Conservation (phyloP, 2,113 vertebrate genomes). For the Amphiprion percula region DNA sequence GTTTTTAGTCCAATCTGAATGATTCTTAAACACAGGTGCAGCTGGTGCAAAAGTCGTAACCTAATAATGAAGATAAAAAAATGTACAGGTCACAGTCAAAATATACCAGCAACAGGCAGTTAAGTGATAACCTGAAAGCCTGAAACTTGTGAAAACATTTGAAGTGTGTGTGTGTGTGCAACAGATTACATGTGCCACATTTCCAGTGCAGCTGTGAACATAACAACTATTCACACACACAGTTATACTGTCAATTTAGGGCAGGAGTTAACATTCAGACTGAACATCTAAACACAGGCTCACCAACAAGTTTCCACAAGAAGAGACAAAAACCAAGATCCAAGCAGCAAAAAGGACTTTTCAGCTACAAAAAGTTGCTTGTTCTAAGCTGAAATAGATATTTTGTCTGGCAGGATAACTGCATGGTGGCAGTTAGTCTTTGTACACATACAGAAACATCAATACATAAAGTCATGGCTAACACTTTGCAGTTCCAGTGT, state of each 20-base stretch:
- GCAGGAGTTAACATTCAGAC: too few species aligned
- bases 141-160: constrained; percentile 24
- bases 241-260: too few species aligned
- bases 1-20: constrained; percentile 1
- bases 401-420: too few species aligned
- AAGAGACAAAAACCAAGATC: background rate
- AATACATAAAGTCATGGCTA: too few species aligned
- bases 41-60: background rate
- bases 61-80: background rate
- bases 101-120: background rate
- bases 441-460: too few species aligned
- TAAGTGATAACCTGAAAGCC: constrained; percentile 35
- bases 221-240: background rate
- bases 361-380: too few species aligned
- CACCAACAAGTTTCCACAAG: background rate
- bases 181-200: background rate
- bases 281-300: background rate
- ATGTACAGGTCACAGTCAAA: background rate
- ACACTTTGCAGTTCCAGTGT: too few species aligned
- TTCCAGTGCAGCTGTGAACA: constrained; percentile 36
- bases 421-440: too few species aligned
- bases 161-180: background rate
- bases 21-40: background rate
- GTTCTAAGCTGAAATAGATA: too few species aligned
- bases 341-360: too few species aligned